Base-by-base conservation (phyloP, 2,797 vertebrate species). In the Cyclopterus lumpus region DNA sequence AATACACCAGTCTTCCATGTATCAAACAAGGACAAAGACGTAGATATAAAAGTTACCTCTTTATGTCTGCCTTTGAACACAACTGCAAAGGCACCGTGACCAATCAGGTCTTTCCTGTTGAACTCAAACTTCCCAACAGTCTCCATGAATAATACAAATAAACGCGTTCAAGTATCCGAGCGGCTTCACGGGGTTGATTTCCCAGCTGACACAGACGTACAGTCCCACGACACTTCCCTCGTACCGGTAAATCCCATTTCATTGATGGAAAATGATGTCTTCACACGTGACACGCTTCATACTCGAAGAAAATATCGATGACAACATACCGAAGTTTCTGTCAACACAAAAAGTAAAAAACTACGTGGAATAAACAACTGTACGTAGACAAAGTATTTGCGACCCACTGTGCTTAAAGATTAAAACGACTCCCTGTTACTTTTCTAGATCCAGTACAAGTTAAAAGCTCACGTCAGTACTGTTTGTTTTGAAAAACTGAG, bases 31-130 rank as follows among this genome's bases (percentile, higher is more conserved):
- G 4, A 67, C 3, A 22, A n/a, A 61, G 22, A 26, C 15, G 34
- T 14, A 26, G 1, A 65, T 51, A 2, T 64, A 4, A 30, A 71
- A 54, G 2, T 68, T 93, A 99, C 98, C 97, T 97, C 96, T 90
- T 95, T 97, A 75, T 97, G 97, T 90, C 97, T 94, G 76, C 98
- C 98, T 94, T 95, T 99, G 89, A 98, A 99, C 83, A 99, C 98
- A 73, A 99, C 97, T 0, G 97, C 98, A 87, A 99, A 99, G 55
- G 97, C 97, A 18, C 98, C 98, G 81, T 99, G 97, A 26, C 98
- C 97, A 86, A 99, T 97, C 78, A 99, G 88, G 89, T 99, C 96
- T 88, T 97, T 99, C 91, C 96, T 95, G 88, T 93, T 98, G 93
- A 99, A 98, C 95, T 98, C 97, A 94, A 97, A 99, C 86, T 95